These are phyloP conservation scores for Dicyrtoma fusca DNA, from an alignment of 2,888 invertebrate species.

Conservation along the genomic window DNA sequence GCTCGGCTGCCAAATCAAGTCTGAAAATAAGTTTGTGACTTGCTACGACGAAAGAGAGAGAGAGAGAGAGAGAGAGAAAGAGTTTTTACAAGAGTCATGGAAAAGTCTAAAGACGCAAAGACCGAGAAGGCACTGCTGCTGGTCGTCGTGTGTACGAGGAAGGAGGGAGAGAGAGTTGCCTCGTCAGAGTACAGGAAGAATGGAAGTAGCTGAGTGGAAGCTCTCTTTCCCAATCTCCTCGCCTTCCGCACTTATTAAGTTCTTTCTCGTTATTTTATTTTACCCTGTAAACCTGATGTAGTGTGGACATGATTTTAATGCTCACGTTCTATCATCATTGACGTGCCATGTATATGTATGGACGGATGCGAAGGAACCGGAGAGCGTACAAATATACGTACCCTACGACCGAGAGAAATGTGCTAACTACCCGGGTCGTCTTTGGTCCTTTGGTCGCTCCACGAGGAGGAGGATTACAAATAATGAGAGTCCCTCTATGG, in stretches of 20 bases:
- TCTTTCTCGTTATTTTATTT: background rate
- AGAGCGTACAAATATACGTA: too few species aligned
- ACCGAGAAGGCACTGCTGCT: too few species aligned
- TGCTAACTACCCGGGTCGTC: too few species aligned
- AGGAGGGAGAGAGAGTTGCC: constrained; percentile 7
- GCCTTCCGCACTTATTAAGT: constrained; percentile 22
- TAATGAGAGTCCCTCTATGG: too few species aligned
- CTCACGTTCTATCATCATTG: too few species aligned
- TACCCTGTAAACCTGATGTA: background rate
- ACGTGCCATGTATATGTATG: too few species aligned
- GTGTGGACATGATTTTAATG: too few species aligned
- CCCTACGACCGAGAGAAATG: too few species aligned
- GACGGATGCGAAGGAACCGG: too few species aligned
- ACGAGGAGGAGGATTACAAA: too few species aligned
- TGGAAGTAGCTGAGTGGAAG: background rate
- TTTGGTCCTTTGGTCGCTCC: too few species aligned
- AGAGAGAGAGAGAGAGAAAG: background rate
- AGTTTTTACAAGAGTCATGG: background rate
- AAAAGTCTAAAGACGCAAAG: background rate
- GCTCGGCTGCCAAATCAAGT: constrained; percentile 34
- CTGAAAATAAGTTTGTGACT: constrained; percentile 35
- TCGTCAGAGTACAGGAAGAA: too few species aligned
- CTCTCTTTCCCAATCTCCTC: constrained; percentile 9
- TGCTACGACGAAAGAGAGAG: background rate
- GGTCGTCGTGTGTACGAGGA: background rate